phyloP scores from a whole-genome alignment of 2,113 vertebrate genomes.

The Gymnobelideus leadbeateri region DNA sequence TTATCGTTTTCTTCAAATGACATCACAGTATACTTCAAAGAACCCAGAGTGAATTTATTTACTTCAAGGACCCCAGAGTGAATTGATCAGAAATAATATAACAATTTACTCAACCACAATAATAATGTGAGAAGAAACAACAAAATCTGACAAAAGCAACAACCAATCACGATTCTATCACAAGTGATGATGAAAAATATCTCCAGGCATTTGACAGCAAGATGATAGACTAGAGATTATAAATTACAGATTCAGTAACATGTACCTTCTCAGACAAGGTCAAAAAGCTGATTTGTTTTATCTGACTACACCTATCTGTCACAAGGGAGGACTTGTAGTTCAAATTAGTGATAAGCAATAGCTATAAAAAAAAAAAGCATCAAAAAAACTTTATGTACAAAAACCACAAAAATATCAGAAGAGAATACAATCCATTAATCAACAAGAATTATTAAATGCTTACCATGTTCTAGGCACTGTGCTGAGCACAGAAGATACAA shows the following conservation, averaged over 20 bases:
- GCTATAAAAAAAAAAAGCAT: neutral
- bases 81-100: neutral
- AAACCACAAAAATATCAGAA: neutral
- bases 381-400: neutral
- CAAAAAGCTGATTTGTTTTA: neutral
- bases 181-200: neutral
- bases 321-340: neutral
- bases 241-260: neutral
- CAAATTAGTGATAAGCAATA: neutral
- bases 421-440: neutral
- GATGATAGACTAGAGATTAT: neutral
- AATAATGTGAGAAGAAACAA: neutral
- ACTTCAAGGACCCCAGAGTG: no score
- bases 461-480: neutral
- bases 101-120: neutral
- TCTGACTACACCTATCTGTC: neutral
- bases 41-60: no score
- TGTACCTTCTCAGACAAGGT: neutral
- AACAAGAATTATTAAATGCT: neutral
- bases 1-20: no score
- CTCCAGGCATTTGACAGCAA: neutral
- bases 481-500: neutral
- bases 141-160: neutral
- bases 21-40: no score
- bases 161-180: neutral